Evolutionary conservation across 2,888 invertebrate genomes (phyloP).

Genomic region (Priocnemis perturbator): DNA sequence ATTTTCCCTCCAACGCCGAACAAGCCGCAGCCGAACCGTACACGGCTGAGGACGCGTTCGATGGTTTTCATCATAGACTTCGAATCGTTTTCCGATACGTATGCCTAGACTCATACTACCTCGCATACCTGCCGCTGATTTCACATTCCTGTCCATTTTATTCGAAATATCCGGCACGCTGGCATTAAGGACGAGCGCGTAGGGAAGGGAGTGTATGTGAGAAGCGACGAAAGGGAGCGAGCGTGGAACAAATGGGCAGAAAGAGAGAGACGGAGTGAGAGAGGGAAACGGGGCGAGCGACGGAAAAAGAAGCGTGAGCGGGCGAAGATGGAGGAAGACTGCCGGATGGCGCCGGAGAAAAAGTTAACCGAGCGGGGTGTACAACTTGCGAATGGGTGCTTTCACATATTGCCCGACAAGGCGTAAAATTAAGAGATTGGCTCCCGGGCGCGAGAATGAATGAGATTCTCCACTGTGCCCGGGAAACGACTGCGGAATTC

Average conservation of each 20-base stretch:
- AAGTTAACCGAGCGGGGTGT: constrained; percentile 45
- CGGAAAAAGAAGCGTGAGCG: constrained; percentile 24
- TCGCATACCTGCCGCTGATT: constrained; percentile 51
- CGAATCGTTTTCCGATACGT: constrained; percentile 67
- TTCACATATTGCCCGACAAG: constrained; percentile 59
- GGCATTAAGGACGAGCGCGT: constrained; percentile 2
- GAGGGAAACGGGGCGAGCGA: no score
- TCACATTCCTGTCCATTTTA: constrained; percentile 56
- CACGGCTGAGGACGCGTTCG: constrained; percentile 38
- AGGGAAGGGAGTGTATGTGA: neutral
- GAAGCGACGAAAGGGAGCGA: no score
- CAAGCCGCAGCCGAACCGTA: constrained; percentile 8
- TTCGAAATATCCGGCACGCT: constrained; percentile 54
- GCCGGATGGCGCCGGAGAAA: constrained; percentile 7
- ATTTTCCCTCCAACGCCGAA: constrained; percentile 41
- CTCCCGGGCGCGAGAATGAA: constrained; percentile 33
- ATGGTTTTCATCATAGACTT: constrained; percentile 62
- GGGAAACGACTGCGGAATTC: constrained; percentile 58
- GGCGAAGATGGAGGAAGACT: constrained; percentile 11
- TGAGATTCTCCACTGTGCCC: constrained; percentile 40
- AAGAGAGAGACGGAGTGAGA: no score
- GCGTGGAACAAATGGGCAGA: no score
- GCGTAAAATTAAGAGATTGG: constrained; percentile 67
- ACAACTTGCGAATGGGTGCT: constrained; percentile 48
- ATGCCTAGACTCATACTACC: constrained; percentile 29